phyloP scores from a whole-genome alignment of 2,797 vertebrate genomes.

The Xiphophorus birchmanni region DNA sequence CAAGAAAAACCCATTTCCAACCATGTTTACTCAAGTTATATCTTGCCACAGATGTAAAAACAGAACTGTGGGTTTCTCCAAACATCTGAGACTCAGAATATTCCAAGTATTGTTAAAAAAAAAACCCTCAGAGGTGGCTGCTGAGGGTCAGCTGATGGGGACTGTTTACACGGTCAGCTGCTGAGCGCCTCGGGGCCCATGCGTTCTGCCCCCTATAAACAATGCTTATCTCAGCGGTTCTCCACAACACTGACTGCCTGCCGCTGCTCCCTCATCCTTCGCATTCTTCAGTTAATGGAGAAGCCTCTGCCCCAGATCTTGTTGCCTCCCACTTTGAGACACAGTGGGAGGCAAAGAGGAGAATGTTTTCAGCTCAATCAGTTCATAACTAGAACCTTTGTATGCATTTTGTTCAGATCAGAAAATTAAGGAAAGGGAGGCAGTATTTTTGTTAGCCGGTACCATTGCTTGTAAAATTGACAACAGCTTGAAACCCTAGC shows the following conservation, averaged over 20 bases:
- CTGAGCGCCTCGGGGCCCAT: slow-evolving; percentile 20
- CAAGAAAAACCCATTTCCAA: background rate
- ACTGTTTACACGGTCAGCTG: slow-evolving; percentile 59
- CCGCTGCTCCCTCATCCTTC: slow-evolving; percentile 8
- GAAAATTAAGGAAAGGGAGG: background rate
- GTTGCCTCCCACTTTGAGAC: background rate
- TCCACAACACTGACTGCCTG: slow-evolving; percentile 2
- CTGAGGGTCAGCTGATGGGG: slow-evolving; percentile 37
- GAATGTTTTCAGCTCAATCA: slow-evolving; percentile 9
- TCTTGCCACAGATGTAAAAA: slow-evolving; percentile 29
- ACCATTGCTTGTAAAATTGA: background rate
- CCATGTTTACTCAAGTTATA: background rate
- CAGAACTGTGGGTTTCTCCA: slow-evolving; percentile 26
- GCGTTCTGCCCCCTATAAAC: slow-evolving; percentile 40
- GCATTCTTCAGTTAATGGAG: slow-evolving; percentile 4
- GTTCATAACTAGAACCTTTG: slow-evolving; percentile 20
- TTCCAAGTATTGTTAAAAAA: slow-evolving; percentile 46
- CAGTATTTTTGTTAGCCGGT: background rate
- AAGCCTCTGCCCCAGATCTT: slow-evolving; percentile 22
- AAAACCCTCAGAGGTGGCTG: slow-evolving; percentile 63
- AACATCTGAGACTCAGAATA: slow-evolving; percentile 46
- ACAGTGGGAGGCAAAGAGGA: slow-evolving; percentile 2
- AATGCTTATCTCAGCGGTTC: slow-evolving; percentile 19
- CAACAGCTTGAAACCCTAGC: background rate
- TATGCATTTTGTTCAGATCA: background rate